Evolutionary conservation across 2,113 vertebrate species (phyloP).

Genomic region (Agapornis roseicollis): DNA sequence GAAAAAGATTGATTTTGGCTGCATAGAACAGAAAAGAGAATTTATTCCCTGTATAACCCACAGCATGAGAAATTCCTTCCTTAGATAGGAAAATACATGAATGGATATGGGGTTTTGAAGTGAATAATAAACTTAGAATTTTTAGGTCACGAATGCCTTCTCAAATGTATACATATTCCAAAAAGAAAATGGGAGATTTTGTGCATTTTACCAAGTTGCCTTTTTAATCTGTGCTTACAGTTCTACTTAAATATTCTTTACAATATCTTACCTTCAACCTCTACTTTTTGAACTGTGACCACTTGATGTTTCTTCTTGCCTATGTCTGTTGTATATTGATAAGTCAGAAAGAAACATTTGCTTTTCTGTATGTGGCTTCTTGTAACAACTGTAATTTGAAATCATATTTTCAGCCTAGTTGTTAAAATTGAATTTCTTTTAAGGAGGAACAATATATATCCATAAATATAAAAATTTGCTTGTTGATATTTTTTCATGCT

Average conservation of each 20-base stretch:
- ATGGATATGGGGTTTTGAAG: neutral
- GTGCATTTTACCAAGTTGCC: neutral
- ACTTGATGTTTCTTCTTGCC: neutral
- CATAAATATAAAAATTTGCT: neutral
- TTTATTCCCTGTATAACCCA: neutral
- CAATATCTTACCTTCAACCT: neutral
- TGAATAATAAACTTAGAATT: neutral
- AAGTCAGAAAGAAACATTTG: constrained; percentile 27
- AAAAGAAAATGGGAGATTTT: neutral
- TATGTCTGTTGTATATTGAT: neutral
- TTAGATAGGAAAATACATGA: neutral
- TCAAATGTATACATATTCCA: neutral
- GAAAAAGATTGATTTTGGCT: neutral
- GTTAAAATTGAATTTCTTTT: neutral
- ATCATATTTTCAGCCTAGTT: neutral
- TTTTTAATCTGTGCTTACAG: neutral
- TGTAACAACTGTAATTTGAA: constrained; percentile 45
- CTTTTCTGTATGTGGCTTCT: neutral
- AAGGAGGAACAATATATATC: neutral
- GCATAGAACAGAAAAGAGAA: neutral
- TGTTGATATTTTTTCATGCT: constrained; percentile 63
- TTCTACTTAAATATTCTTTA: neutral
- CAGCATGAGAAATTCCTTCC: neutral
- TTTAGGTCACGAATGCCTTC: neutral
- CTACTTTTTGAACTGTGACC: neutral